Percentiles rank a stretch among this genome's conserved stretches.
Evolutionary conservation across 2,888 invertebrate genomes (phyloP).

Genomic region (Philopedon plagiatum): DNA sequence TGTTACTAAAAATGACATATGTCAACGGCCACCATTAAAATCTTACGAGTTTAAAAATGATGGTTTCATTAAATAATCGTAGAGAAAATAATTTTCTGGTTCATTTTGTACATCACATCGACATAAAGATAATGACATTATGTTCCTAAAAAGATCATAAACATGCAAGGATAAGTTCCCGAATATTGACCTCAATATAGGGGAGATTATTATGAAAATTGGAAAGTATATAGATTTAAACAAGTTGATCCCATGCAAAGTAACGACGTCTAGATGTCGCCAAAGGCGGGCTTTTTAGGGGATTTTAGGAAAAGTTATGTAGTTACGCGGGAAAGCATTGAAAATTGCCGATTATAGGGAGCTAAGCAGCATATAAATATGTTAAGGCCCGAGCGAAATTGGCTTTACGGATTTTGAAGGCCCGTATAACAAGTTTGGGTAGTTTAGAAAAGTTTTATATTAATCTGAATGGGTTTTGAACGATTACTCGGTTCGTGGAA

Average conservation of each 20-base stretch:
- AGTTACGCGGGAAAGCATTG: slow-evolving; percentile 63
- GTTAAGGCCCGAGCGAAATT: slow-evolving; percentile 53
- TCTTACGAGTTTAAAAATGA: too few species aligned
- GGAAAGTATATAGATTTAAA: slow-evolving; percentile 62
- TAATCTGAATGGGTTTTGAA: slow-evolving; percentile 38
- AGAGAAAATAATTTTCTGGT: too few species aligned
- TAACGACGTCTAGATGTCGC: slow-evolving; percentile 65
- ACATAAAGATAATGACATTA: neutral
- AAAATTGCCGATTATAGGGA: slow-evolving; percentile 66
- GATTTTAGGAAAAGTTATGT: slow-evolving; percentile 63
- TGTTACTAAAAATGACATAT: too few species aligned
- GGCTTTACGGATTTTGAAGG: slow-evolving; percentile 49
- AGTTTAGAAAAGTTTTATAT: slow-evolving; percentile 47
- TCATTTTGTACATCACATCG: too few species aligned
- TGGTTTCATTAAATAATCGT: too few species aligned
- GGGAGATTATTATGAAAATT: slow-evolving; percentile 60
- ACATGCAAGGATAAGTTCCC: slow-evolving; percentile 23
- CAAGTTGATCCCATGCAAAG: slow-evolving; percentile 62
- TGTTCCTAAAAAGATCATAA: slow-evolving; percentile 11
- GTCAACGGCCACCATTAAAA: too few species aligned
- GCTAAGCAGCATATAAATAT: slow-evolving; percentile 65
- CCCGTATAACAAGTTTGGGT: slow-evolving; percentile 46
- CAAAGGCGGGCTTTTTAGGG: slow-evolving; percentile 57
- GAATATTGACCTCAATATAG: slow-evolving; percentile 45
- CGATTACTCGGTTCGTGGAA: neutral